Conservation (phyloP, 1,140 invertebrate genomes). For the Mylabris phalerata region DNA sequence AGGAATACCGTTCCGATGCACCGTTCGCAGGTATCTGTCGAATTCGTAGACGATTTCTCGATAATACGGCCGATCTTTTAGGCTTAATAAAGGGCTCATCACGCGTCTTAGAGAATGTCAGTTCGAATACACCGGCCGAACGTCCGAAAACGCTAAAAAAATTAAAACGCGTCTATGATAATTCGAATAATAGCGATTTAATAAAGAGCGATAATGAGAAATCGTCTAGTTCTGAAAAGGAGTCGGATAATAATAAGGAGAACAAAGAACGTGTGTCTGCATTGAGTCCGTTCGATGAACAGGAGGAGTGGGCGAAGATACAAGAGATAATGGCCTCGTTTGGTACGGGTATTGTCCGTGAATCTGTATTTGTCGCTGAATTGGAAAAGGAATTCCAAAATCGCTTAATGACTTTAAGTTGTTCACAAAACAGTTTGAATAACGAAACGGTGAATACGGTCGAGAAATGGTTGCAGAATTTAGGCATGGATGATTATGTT, state of each 20-base stretch:
- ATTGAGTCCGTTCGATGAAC: conserved; percentile 83
- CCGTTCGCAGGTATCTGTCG: conserved; percentile 69
- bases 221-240: conserved; percentile 39
- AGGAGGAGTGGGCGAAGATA: conserved; percentile 92
- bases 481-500: conserved; percentile 78
- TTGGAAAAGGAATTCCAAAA: conserved; percentile 76
- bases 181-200: conserved; percentile 34
- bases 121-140: conserved; percentile 53
- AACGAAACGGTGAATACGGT: conserved; percentile 44
- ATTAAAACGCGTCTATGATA: conserved; percentile 57
- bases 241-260: conserved; percentile 45
- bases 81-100: conserved; percentile 72
- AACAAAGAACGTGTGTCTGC: conserved; percentile 58
- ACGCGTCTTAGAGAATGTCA: conserved; percentile 50
- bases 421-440: conserved; percentile 38
- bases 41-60: no score
- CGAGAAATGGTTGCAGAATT: conserved; percentile 69
- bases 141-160: conserved; percentile 67
- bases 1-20: conserved; percentile 77
- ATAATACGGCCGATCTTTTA: conserved; percentile 36
- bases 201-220: conserved; percentile 42
- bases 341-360: conserved; percentile 69
- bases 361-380: conserved; percentile 77
- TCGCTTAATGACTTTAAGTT: conserved; percentile 57
- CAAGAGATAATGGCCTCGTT: conserved; percentile 91